Evolutionary conservation across 2,888 invertebrate species (phyloP).

Genomic region (Pilophorus perplexus): DNA sequence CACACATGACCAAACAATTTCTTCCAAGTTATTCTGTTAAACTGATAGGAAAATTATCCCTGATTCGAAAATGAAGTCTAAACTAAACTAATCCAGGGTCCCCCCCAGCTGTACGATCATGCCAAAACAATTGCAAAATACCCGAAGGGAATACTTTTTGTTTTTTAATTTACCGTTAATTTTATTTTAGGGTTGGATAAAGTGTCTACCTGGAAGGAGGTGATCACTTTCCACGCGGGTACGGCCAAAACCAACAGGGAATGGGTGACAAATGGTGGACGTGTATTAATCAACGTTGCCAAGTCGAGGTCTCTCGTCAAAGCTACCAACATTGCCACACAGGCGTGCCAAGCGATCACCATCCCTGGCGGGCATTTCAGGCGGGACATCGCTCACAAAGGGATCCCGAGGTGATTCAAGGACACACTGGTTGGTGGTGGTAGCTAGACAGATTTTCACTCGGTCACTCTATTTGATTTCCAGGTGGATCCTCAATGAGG

Average conservation of each 20-base stretch:
- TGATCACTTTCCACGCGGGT: slow-evolving; percentile 83
- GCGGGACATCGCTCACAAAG: slow-evolving; percentile 85
- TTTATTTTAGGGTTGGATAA: slow-evolving; percentile 11
- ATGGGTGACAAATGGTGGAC: slow-evolving; percentile 77
- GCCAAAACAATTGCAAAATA: too few relatives aligned
- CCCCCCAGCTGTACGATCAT: background rate
- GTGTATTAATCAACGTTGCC: slow-evolving; percentile 81
- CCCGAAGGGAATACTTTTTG: too few relatives aligned
- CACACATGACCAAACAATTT: too few relatives aligned
- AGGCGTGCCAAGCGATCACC: slow-evolving; percentile 67
- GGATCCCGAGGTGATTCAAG: slow-evolving; percentile 67
- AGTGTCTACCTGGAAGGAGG: slow-evolving; percentile 56
- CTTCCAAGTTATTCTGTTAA: too few relatives aligned
- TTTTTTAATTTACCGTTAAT: slow-evolving; percentile 6
- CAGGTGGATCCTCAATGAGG: slow-evolving; percentile 59
- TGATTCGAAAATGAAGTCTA: too few relatives aligned
- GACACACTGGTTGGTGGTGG: too few relatives aligned
- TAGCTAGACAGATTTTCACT: background rate
- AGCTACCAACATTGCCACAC: slow-evolving; percentile 72
- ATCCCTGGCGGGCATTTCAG: slow-evolving; percentile 86
- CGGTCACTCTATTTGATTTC: background rate
- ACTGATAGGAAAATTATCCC: too few relatives aligned
- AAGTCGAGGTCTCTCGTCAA: slow-evolving; percentile 65
- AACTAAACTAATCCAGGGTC: too few relatives aligned
- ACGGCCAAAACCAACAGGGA: slow-evolving; percentile 63